Evolutionary conservation across 2,113 vertebrate species (phyloP), one percentile per base, ranked within the genome.

Genomic region (Oxygymnocypris stewartii): DNA sequence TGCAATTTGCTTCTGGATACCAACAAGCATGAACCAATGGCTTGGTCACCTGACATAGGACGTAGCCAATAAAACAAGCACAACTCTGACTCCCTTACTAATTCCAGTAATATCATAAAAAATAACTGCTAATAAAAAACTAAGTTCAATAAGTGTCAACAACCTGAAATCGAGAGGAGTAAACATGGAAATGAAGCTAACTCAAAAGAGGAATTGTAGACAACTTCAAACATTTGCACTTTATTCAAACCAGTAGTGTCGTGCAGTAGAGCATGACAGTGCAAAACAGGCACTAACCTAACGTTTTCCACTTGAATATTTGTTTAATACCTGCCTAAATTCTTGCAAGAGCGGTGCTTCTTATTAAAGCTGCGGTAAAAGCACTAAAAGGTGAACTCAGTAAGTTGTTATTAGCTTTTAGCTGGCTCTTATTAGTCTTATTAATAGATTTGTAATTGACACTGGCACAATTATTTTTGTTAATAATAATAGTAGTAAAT

Each of bases 101-200:
- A 76, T 37, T 23, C 65, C 8, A 37, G 2, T 18, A 71, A 35
- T 40, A n/a, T 5, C 12, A 73, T 42, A 73, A 42, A 16, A 73
- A 51, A n/a, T 12, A 42, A 73, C 31, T 69, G 28, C 65, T 71
- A 11, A 71, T 71, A 18, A 37, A 11, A 54, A 57, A 42, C 3
- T n/a, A 40, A 12, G 49, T 54, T 13, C 51, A 59, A 59, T 23
- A 23, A 18, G 57, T 44, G 57, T 44, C 79, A 73, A 74, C 18
- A 37, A 49, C 28, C 67, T 84, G 47, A 73, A 57, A 84, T 84
- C 9, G 23, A 84, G 47, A 84, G 67, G 20, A 59, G 35, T 25
- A 59, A 59, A 84, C 42, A 57, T 84, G 82, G 82, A 84, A 84
- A 84, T 84, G 47, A 84, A 42, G 18, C 51, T 25, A 57, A 84